Evolutionary conservation across 2,888 invertebrate genomes (phyloP).

Genomic region (Cancer borealis): DNA sequence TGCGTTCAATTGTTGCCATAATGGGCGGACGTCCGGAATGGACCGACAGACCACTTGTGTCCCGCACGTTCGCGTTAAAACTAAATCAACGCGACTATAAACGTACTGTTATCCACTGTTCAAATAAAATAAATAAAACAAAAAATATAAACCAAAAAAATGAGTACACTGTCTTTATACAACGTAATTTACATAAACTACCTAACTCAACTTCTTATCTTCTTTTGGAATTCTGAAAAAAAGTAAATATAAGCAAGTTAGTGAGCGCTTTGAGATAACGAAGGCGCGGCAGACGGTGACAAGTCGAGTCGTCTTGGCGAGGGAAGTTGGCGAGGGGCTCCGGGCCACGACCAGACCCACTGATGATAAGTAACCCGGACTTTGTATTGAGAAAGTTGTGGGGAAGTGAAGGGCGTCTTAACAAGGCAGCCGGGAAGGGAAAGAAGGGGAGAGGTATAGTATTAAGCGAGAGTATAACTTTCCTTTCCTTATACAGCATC

Average conservation of each 20-base stretch:
- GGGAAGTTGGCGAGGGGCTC: background rate
- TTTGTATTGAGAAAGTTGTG: slow-evolving; percentile 43
- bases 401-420: slow-evolving; percentile 37
- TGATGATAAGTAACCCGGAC: slow-evolving; percentile 41
- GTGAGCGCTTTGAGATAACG: background rate
- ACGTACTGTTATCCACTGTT: background rate
- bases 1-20: slow-evolving; percentile 29
- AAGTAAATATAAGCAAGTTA: slow-evolving; percentile 2
- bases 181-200: background rate
- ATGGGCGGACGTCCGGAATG: background rate
- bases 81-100: background rate
- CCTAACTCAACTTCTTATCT: background rate
- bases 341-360: slow-evolving; percentile 10
- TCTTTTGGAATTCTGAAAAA: background rate
- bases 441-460: background rate
- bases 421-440: slow-evolving; percentile 26
- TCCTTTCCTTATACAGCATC: background rate
- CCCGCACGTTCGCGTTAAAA: background rate
- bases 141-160: background rate
- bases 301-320: slow-evolving; percentile 31
- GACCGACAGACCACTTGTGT: background rate
- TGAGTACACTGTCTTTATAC: background rate
- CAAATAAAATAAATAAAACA: background rate
- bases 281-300: slow-evolving; percentile 9
- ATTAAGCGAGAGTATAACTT: background rate